A percentile compares a stretch with the other conserved stretches of the same genome.
Conservation (phyloP, 2,113 vertebrate genomes). For the Pampusana beccarii region DNA sequence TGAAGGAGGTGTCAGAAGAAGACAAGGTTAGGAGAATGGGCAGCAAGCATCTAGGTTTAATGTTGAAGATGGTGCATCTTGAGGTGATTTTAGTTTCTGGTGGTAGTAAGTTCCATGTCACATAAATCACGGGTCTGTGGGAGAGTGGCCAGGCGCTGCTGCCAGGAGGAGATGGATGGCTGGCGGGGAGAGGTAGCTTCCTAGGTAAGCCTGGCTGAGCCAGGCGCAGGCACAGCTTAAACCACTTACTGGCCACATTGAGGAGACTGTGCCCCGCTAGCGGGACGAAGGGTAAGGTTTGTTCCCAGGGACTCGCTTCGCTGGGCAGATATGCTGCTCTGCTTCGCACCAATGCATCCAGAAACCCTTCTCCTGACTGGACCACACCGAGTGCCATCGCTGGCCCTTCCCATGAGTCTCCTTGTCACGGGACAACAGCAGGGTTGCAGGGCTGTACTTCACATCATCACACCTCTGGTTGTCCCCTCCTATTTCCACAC, state of each 20-base stretch:
- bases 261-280: background rate
- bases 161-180: background rate
- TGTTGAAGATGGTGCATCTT: background rate
- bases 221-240: fast-evolving
- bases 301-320: background rate
- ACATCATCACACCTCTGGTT: background rate
- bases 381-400: background rate
- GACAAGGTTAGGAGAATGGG: background rate
- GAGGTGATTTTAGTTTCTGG: background rate
- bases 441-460: conserved; percentile 30
- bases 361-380: background rate
- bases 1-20: background rate
- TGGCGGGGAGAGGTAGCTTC: background rate
- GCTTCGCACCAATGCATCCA: background rate
- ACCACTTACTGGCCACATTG: background rate
- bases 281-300: fast-evolving
- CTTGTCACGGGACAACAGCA: background rate
- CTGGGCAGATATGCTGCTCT: background rate
- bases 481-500: conserved; percentile 23
- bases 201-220: background rate
- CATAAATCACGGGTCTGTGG: background rate
- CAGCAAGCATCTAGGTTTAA: background rate
- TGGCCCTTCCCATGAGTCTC: background rate
- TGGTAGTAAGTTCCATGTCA: background rate
- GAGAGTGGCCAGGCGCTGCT: fast-evolving